Percentiles rank a stretch among this genome's conserved stretches.
Conservation (phyloP, 2,888 invertebrate species). For the Piscicola geometra region DNA sequence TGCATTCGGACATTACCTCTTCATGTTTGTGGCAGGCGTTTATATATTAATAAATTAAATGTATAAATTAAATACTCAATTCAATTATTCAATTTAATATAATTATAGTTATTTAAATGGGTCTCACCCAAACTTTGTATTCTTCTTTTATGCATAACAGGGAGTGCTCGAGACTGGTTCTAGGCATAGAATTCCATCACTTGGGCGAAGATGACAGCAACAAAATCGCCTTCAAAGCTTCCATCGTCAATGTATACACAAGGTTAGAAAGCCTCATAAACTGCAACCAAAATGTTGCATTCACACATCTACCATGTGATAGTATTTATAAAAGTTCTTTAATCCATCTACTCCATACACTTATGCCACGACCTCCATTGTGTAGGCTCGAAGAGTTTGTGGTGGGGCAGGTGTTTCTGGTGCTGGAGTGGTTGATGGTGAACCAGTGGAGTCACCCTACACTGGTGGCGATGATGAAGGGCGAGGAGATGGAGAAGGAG, state of each 20-base stretch:
- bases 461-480: constrained; percentile 49
- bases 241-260: constrained; percentile 36
- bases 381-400: constrained; percentile 35
- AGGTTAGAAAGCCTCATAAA: no score
- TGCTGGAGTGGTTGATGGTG: constrained; percentile 42
- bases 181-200: constrained; percentile 43
- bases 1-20: constrained; percentile 39
- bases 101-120: no score
- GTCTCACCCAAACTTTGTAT: no score
- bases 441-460: constrained; percentile 52
- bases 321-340: no score
- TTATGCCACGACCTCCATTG: no score
- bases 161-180: constrained; percentile 42
- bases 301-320: no score
- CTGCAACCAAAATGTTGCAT: no score
- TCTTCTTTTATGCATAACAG: constrained; percentile 34
- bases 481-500: constrained; percentile 45
- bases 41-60: no score
- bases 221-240: constrained; percentile 38
- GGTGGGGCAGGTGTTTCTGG: constrained; percentile 40
- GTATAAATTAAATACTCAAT: no score
- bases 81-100: no score
- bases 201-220: constrained; percentile 35
- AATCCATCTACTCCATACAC: no score
- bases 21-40: constrained; percentile 36